phyloP scores from a whole-genome alignment of 2,797 vertebrate species.

The Oreortyx pictus region DNA sequence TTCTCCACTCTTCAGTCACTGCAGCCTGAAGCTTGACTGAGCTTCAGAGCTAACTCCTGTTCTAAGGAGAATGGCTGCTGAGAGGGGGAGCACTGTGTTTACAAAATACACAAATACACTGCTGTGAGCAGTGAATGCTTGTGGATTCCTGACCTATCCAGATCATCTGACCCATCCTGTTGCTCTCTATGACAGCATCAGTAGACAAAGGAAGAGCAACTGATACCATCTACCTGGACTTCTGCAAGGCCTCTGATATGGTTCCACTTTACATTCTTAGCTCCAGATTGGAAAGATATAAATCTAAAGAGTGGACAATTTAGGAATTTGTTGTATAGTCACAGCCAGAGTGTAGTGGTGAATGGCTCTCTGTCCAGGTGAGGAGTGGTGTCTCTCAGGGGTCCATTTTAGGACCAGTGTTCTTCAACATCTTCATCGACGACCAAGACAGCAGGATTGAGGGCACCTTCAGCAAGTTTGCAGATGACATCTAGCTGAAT shows the following conservation, averaged over 20 bases:
- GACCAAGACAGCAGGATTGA: too few species aligned
- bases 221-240: background rate
- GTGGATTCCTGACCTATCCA: background rate
- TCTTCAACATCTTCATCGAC: too few species aligned
- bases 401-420: too few species aligned
- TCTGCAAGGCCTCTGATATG: background rate
- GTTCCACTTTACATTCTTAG: background rate
- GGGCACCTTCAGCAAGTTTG: too few species aligned
- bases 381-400: too few species aligned
- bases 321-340: background rate
- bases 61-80: background rate
- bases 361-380: too few species aligned
- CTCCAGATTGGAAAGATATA: background rate
- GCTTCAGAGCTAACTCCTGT: background rate
- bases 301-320: background rate
- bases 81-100: background rate
- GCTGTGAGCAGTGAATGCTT: background rate
- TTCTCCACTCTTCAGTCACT: background rate
- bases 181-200: background rate
- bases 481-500: too few species aligned
- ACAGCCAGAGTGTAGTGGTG: too few species aligned
- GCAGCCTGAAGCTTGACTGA: background rate
- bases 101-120: background rate
- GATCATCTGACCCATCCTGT: background rate
- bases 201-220: background rate